Evolutionary conservation across 1,140 invertebrate genomes (phyloP).

Genomic region (Heliconius melpomene): DNA sequence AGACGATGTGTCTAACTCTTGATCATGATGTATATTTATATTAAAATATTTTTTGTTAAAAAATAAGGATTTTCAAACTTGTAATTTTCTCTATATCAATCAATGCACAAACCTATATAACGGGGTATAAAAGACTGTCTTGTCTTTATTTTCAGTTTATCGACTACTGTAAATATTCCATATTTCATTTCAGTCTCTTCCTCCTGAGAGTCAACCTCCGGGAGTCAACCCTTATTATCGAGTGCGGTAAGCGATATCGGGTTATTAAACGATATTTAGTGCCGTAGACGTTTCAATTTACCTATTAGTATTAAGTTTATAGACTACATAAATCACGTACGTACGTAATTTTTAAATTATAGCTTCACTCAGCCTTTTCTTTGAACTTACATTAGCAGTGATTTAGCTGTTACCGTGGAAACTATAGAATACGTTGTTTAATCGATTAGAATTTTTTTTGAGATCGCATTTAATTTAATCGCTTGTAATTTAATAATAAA

Average conservation of each 20-base stretch:
- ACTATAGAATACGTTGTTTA: too few relatives aligned
- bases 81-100: background rate
- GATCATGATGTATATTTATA: background rate
- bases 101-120: too few relatives aligned
- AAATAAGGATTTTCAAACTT: background rate
- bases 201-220: too few relatives aligned
- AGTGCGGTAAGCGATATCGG: background rate
- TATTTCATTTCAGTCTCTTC: too few relatives aligned
- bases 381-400: background rate
- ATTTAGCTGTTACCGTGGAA: background rate
- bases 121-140: too few relatives aligned
- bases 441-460: too few relatives aligned
- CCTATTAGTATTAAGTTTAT: background rate
- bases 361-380: background rate
- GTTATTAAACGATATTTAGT: background rate
- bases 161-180: too few relatives aligned
- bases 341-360: background rate
- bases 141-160: too few relatives aligned
- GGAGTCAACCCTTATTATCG: too few relatives aligned
- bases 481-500: too few relatives aligned
- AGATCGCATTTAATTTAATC: too few relatives aligned
- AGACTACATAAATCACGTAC: background rate
- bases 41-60: background rate
- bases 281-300: background rate
- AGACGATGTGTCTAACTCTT: conserved; percentile 66